phyloP scores from a whole-genome alignment of 2,888 invertebrate species.

The Gnatocerus cornutus region DNA sequence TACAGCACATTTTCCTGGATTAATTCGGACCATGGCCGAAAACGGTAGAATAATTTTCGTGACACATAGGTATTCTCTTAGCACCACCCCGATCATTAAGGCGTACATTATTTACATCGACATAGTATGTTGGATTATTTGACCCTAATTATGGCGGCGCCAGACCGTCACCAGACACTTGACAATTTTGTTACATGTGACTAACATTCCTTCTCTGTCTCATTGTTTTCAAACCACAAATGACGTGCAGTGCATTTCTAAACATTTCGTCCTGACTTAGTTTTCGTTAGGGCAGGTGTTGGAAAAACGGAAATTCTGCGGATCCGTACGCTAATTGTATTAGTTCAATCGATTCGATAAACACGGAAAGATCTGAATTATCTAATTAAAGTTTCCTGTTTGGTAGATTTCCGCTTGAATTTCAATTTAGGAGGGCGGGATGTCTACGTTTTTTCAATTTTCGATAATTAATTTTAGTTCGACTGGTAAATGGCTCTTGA shows the following conservation, averaged over 20 bases:
- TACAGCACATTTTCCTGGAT: neutral
- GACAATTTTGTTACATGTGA: constrained; percentile 39
- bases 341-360: constrained; percentile 20
- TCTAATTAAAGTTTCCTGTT: constrained; percentile 14
- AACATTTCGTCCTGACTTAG: neutral
- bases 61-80: constrained; percentile 17
- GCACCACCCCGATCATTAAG: constrained; percentile 41
- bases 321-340: constrained; percentile 7
- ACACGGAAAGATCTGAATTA: constrained; percentile 17
- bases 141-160: constrained; percentile 62
- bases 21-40: neutral
- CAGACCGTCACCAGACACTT: constrained; percentile 55
- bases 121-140: constrained; percentile 53
- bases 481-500: constrained; percentile 1
- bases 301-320: constrained; percentile 1
- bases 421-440: constrained; percentile 1
- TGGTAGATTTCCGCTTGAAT: constrained; percentile 5
- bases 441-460: neutral
- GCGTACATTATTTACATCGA: constrained; percentile 31
- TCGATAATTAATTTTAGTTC: neutral
- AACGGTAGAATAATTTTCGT: neutral
- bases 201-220: constrained; percentile 27
- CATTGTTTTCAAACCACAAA: constrained; percentile 29
- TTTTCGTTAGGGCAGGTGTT: neutral
- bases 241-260: constrained; percentile 24